Evolutionary conservation across 2,888 invertebrate genomes (phyloP).

Genomic region (Tetranychus piercei): DNA sequence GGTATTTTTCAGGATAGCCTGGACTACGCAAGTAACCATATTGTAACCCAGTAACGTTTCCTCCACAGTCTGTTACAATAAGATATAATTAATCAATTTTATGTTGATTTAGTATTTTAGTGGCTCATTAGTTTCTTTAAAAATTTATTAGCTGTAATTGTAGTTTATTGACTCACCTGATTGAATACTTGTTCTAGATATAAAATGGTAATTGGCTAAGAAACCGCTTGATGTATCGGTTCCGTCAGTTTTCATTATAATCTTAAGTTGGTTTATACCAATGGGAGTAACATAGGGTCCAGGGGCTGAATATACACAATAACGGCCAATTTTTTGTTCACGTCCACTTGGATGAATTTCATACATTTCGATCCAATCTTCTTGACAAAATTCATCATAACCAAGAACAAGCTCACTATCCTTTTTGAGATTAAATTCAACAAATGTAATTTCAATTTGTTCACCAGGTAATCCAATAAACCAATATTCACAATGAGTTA

Average conservation of each 20-base stretch:
- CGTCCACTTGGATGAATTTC: slow-evolving; percentile 47
- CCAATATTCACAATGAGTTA: slow-evolving; percentile 78
- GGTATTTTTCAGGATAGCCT: slow-evolving; percentile 73
- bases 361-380: slow-evolving; percentile 86
- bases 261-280: slow-evolving; percentile 66
- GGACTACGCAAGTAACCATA: slow-evolving; percentile 46
- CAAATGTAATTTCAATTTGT: slow-evolving; percentile 54
- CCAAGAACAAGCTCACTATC: slow-evolving; percentile 23
- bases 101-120: neutral
- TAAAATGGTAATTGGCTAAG: slow-evolving; percentile 83
- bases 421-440: slow-evolving; percentile 25
- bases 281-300: slow-evolving; percentile 84
- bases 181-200: slow-evolving; percentile 65
- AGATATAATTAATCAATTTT: too few relatives aligned
- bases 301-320: slow-evolving; percentile 74
- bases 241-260: slow-evolving; percentile 69
- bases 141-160: neutral
- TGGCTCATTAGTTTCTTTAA: neutral
- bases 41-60: slow-evolving; percentile 45
- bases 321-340: slow-evolving; percentile 63
- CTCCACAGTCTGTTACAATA: slow-evolving; percentile 52
- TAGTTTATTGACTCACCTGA: slow-evolving; percentile 38
- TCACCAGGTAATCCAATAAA: slow-evolving; percentile 47
- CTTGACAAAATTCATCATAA: slow-evolving; percentile 48
- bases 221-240: slow-evolving; percentile 82